Evolutionary conservation across 1,140 invertebrate genomes (phyloP), one percentile per base, ranked within the genome.

Genomic region (Temnothorax curvispinosus): DNA sequence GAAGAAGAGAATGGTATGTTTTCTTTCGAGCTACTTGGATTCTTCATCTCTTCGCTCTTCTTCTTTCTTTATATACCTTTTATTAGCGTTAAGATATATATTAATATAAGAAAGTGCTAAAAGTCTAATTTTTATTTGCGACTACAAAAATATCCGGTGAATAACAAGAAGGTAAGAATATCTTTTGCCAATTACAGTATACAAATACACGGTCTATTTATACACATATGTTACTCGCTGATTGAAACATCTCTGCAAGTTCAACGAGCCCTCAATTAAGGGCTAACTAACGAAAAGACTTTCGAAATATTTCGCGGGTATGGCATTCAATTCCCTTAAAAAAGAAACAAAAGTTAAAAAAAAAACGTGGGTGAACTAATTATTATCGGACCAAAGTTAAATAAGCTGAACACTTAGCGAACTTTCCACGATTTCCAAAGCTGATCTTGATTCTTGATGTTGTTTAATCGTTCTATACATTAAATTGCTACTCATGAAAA

Each of bases 371-470:
- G 15, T 21, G 15, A 69, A 32, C 50, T 71, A 81, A 21, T 21
- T 21, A 71, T 81, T 81, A 81, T 56, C 64, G 78, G 21, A 58
- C 5, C 2, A 13, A 81, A 81, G 65, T 81, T 81, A 71, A 71
- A 71, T 50, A 71, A 54, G 47, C 44, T 4, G 32, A n/a, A n/a
- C 8, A 71, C 8, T 71, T 81, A 13, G 32, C 3, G 21, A 71
- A 71, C 38, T 69, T 69, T 27, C 13, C n/a, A 64, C 35, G 9
- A 78, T 2, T 80, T 54, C 13, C 60, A 47, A 78, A 78, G 44
- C 21, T 13, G 21, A 44, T 11, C 32, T 35, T 13, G 41, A 72
- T n/a, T 52, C 32, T 52, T 11, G 35, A 54, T 32, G 3, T n/a
- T 38, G 38, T 21, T 71, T 6, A 32, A 2, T 54, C 4, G 50